These are phyloP conservation scores for Alethe castanea DNA, from an alignment of 2,113 vertebrate genomes.

Conservation along the genomic window DNA sequence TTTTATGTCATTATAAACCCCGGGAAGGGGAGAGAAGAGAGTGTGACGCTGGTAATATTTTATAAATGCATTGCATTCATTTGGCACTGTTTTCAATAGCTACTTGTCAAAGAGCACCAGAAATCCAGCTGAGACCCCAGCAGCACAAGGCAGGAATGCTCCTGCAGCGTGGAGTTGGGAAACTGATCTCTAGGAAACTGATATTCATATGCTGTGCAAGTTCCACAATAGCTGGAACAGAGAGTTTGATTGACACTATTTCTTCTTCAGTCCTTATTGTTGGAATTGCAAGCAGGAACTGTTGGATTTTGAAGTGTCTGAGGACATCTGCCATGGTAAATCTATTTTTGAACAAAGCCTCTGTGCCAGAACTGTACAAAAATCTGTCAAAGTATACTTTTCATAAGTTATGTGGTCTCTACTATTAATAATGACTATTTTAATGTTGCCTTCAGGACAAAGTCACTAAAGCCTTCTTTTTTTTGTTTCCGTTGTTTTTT, in stretches of 20 bases:
- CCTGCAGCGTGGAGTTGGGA: neutral
- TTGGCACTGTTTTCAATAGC: neutral
- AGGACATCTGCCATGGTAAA: conserved; percentile 43
- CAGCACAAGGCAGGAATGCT: neutral
- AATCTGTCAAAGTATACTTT: neutral
- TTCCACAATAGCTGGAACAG: conserved; percentile 7
- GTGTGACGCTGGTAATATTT: neutral
- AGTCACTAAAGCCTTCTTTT: neutral
- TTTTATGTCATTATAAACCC: neutral
- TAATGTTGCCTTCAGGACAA: neutral
- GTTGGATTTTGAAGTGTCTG: conserved; percentile 5
- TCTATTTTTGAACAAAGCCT: conserved; percentile 49
- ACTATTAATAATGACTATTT: neutral
- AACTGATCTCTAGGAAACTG: neutral
- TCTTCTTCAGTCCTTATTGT: conserved; percentile 2
- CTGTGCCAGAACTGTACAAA: conserved; percentile 8
- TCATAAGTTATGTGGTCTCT: neutral
- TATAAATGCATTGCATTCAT: neutral
- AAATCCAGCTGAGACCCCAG: neutral
- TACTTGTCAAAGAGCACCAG: neutral
- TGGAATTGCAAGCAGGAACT: conserved; percentile 7
- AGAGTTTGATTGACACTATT: conserved; percentile 50
- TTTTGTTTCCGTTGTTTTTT: neutral
- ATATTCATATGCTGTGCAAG: neutral
- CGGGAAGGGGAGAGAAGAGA: neutral